A percentile compares a stretch with the other conserved stretches of the same genome.
phyloP scores from a whole-genome alignment of 2,888 invertebrate species.

The Lasioglossum zephyrum region DNA sequence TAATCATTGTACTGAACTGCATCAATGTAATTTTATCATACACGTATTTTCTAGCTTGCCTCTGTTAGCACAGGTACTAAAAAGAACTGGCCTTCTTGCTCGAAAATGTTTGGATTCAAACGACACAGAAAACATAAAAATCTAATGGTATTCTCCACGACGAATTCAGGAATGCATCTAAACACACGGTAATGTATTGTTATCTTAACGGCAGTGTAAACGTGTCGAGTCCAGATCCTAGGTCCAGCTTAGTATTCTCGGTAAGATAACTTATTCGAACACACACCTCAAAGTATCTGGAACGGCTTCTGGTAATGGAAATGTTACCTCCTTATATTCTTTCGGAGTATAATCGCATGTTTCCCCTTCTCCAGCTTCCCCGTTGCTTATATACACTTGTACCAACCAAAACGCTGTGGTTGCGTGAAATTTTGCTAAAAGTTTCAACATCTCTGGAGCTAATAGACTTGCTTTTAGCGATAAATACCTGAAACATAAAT shows the following conservation, averaged over 20 bases:
- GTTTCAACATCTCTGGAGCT: conserved; percentile 90
- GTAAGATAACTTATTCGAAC: background rate
- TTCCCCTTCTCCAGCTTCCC: conserved; percentile 66
- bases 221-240: background rate
- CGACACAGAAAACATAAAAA: conserved; percentile 91
- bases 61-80: conserved; percentile 90
- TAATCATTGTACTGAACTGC: conserved; percentile 23
- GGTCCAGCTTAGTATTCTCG: background rate
- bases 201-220: background rate
- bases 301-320: conserved; percentile 88
- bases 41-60: conserved; percentile 62
- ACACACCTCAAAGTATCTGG: conserved; percentile 89
- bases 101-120: conserved; percentile 87
- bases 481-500: conserved; percentile 86
- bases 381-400: conserved; percentile 89
- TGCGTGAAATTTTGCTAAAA: conserved; percentile 91
- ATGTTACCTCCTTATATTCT: conserved; percentile 85
- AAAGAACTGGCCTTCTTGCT: conserved; percentile 88
- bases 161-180: conserved; percentile 95
- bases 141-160: conserved; percentile 94
- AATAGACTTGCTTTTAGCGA: conserved; percentile 91
- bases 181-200: conserved; percentile 59
- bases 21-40: background rate
- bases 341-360: conserved; percentile 87
- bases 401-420: conserved; percentile 94